These are phyloP conservation scores for Hirudo medicinalis DNA, from an alignment of 1,140 invertebrate genomes.

Conservation along the genomic window DNA sequence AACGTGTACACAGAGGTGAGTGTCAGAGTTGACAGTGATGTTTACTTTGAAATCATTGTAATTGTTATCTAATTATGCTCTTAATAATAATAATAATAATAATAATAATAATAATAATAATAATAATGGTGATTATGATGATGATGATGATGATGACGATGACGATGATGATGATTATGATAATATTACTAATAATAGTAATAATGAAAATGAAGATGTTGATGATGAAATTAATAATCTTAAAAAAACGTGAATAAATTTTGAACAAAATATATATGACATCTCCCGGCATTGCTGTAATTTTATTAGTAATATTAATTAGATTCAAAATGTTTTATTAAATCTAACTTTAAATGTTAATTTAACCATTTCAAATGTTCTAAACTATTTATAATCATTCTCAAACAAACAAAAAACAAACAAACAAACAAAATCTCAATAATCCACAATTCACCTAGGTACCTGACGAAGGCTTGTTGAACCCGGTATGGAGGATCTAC, in stretches of 20 bases:
- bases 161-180: too few species aligned
- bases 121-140: background rate
- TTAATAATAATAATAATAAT: background rate
- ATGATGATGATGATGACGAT: too few species aligned
- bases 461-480: background rate
- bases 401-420: background rate
- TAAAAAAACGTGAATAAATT: background rate
- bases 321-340: background rate
- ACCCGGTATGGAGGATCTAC: constrained; percentile 33
- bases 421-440: background rate
- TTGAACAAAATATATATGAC: too few species aligned
- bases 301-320: too few species aligned
- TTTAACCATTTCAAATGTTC: background rate
- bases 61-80: too few species aligned
- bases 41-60: background rate
- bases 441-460: background rate
- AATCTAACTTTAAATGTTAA: background rate
- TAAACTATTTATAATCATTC: background rate
- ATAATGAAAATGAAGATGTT: background rate
- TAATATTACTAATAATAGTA: too few species aligned
- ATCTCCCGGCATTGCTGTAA: too few species aligned
- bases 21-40: background rate
- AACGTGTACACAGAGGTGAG: constrained; percentile 3
- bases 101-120: background rate
- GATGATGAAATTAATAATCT: constrained; percentile 8